A percentile compares a stretch with the other conserved stretches of the same genome.
These are phyloP conservation scores for Drosophila rubida DNA, from an alignment of 2,888 invertebrate species.

Conservation along the genomic window DNA sequence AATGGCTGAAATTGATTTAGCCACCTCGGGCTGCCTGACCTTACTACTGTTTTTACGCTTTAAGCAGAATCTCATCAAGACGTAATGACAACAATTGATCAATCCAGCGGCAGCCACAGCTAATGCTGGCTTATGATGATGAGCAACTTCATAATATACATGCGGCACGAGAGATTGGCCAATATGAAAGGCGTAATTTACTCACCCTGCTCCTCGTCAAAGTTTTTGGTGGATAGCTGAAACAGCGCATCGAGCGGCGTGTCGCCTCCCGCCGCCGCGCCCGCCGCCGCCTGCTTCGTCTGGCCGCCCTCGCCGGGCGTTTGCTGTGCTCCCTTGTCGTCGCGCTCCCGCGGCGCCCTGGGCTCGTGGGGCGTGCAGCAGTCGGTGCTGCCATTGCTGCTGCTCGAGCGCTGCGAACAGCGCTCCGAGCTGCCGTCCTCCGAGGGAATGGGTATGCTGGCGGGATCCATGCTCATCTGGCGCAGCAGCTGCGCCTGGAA, in stretches of 20 bases:
- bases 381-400: constrained; percentile 87
- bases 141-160: constrained; percentile 1
- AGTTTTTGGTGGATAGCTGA: constrained; percentile 98
- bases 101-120: constrained; percentile 50
- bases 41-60: constrained; percentile 85
- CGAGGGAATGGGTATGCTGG: constrained; percentile 83
- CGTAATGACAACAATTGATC: constrained; percentile 80
- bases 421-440: constrained; percentile 90
- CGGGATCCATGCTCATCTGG: constrained; percentile 85
- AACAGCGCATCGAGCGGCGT: constrained; percentile 97
- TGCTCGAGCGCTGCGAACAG: constrained; percentile 87
- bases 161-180: constrained; percentile 27
- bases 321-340: constrained; percentile 15
- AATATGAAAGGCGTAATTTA: constrained; percentile 61
- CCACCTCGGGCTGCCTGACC: constrained; percentile 82
- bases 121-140: constrained; percentile 53
- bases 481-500: constrained; percentile 86
- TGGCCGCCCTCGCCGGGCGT: constrained; percentile 12
- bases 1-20: constrained; percentile 83
- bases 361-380: constrained; percentile 54
- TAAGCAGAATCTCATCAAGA: constrained; percentile 84
- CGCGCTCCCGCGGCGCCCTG: constrained; percentile 36
- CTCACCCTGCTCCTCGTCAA: constrained; percentile 95
- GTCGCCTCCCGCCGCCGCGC: constrained; percentile 84
- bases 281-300: constrained; percentile 11